Evolutionary conservation across 2,113 vertebrate species (phyloP).

Genomic region (Hydrolagus affinis): DNA sequence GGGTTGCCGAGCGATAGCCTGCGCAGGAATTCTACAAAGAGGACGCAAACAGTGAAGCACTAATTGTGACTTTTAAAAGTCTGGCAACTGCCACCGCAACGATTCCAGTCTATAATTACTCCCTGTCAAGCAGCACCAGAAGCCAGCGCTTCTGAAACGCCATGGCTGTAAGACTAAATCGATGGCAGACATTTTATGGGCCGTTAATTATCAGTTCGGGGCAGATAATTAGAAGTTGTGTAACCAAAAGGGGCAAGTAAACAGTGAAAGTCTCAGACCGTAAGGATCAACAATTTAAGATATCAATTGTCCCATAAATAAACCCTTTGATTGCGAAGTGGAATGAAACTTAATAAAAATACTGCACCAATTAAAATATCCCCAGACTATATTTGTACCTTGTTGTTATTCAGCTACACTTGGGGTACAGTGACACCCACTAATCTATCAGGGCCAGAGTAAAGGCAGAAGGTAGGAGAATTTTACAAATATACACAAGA

Average conservation of each 20-base stretch:
- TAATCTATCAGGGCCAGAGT: too few species aligned
- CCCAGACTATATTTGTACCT: background rate
- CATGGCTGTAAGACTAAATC: background rate
- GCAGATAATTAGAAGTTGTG: background rate
- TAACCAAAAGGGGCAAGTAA: background rate
- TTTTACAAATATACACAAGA: too few species aligned
- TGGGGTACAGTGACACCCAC: too few species aligned
- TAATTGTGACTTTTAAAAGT: conserved; percentile 5
- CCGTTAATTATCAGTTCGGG: background rate
- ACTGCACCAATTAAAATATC: background rate
- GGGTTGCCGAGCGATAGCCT: too few species aligned
- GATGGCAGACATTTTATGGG: background rate
- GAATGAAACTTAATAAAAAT: background rate
- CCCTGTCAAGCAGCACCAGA: background rate
- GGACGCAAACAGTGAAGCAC: background rate
- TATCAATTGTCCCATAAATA: background rate
- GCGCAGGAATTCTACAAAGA: background rate
- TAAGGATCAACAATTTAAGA: background rate
- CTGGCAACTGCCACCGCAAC: background rate
- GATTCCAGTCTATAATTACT: conserved; percentile 7
- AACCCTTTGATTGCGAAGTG: background rate
- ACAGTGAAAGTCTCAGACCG: background rate
- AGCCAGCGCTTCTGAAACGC: background rate
- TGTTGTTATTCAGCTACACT: background rate
- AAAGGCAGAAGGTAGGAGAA: background rate